Percentiles rank a stretch among this genome's conserved stretches.
Evolutionary conservation across 2,888 invertebrate species (phyloP).

Genomic region (Acleris literana): DNA sequence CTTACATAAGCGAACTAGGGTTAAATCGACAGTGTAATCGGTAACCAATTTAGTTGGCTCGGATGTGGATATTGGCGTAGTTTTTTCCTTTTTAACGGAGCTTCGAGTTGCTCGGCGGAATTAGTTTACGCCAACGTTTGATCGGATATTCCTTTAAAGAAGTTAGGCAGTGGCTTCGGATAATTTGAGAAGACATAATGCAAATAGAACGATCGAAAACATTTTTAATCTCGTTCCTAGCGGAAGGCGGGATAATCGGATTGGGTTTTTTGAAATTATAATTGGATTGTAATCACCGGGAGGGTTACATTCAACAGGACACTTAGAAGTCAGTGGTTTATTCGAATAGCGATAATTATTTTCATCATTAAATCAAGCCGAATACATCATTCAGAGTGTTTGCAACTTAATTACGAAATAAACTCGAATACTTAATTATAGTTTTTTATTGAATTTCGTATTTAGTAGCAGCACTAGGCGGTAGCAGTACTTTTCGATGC

Average conservation of each 20-base stretch:
- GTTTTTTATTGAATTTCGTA: too few relatives aligned
- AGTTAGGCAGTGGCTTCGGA: slow-evolving; percentile 63
- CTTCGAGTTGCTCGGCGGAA: slow-evolving; percentile 76
- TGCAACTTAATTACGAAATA: too few relatives aligned
- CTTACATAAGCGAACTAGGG: slow-evolving; percentile 48
- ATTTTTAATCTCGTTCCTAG: slow-evolving; percentile 58
- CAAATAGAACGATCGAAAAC: slow-evolving; percentile 54
- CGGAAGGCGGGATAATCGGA: slow-evolving; percentile 9
- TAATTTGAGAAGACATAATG: slow-evolving; percentile 61
- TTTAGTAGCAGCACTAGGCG: too few relatives aligned
- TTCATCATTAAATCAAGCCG: too few relatives aligned
- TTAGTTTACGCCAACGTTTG: slow-evolving; percentile 80
- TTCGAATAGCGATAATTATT: too few relatives aligned
- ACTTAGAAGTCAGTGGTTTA: too few relatives aligned
- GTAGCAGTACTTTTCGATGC: too few relatives aligned
- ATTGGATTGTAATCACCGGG: not conserved
- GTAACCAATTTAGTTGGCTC: slow-evolving; percentile 70
- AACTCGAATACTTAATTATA: too few relatives aligned
- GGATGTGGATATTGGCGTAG: slow-evolving; percentile 64
- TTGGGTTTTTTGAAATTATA: slow-evolving; percentile 6
- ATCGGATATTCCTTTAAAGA: slow-evolving; percentile 80
- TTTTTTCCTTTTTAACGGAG: slow-evolving; percentile 67
- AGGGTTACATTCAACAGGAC: too few relatives aligned
- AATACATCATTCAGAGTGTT: too few relatives aligned
- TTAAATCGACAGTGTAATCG: slow-evolving; percentile 75